These are phyloP conservation scores for Dusona sp. DNA, from an alignment of 2,888 invertebrate genomes.

Conservation along the genomic window DNA sequence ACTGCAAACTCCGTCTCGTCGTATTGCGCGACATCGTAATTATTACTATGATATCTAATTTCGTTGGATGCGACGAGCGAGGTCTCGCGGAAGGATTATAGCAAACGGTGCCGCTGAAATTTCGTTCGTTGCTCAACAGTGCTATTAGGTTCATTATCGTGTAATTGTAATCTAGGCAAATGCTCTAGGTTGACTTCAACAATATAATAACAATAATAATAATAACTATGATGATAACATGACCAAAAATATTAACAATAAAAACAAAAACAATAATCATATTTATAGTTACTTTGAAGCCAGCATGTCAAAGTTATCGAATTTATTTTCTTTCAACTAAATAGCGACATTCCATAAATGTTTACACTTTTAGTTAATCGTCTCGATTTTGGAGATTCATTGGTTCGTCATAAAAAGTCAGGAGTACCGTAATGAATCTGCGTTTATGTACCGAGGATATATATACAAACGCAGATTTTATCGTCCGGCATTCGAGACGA, in stretches of 20 bases:
- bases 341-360: neutral
- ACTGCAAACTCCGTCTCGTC: constrained; percentile 20
- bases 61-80: constrained; percentile 30
- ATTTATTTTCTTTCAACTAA: neutral
- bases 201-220: neutral
- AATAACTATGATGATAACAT: neutral
- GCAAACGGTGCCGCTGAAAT: neutral
- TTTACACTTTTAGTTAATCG: neutral
- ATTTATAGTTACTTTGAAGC: too few species aligned
- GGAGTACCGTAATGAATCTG: neutral
- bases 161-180: constrained; percentile 30
- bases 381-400: neutral
- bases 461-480: constrained; percentile 13
- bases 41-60: constrained; percentile 57
- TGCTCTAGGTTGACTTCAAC: neutral
- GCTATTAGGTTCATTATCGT: constrained; percentile 11
- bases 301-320: neutral
- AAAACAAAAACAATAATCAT: neutral
- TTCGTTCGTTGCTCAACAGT: constrained; percentile 1
- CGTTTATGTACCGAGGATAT: neutral
- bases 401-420: neutral
- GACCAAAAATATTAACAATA: neutral
- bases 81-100: neutral
- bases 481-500: constrained; percentile 6
- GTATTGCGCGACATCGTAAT: constrained; percentile 53